These are phyloP conservation scores for Lepidurus apus DNA, from an alignment of 1,140 invertebrate species.

Conservation along the genomic window DNA sequence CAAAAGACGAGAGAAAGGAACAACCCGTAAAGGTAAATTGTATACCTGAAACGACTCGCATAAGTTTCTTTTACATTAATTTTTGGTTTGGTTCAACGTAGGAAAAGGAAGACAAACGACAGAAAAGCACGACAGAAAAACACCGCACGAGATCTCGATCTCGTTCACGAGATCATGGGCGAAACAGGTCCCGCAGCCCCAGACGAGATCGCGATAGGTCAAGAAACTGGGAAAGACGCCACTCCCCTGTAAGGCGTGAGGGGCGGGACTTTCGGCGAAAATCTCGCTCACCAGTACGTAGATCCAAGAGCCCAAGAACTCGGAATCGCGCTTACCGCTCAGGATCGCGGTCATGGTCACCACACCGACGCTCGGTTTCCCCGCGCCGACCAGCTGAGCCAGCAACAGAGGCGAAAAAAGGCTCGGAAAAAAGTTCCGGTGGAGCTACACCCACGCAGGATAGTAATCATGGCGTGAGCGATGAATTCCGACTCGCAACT, in stretches of 20 bases:
- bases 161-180: not conserved
- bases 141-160: not conserved
- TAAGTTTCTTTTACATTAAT: too few relatives aligned
- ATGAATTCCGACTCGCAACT: slow-evolving; percentile 49
- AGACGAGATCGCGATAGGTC: not conserved
- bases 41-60: too few relatives aligned
- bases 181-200: not conserved
- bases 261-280: not conserved
- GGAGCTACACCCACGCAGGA: slow-evolving; percentile 55
- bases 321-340: not conserved
- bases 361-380: slow-evolving; percentile 9
- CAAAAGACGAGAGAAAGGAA: not conserved
- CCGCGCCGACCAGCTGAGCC: not conserved
- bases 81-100: not conserved
- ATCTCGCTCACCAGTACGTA: not conserved
- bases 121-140: not conserved
- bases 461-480: slow-evolving; percentile 57
- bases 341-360: not conserved
- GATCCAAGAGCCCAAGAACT: not conserved
- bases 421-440: slow-evolving; percentile 38
- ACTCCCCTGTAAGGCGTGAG: not conserved
- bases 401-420: not conserved
- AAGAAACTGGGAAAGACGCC: not conserved
- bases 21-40: too few relatives aligned
- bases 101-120: slow-evolving; percentile 11